Base-by-base conservation (phyloP, 2,888 invertebrate genomes). In the Unio pictorum region DNA sequence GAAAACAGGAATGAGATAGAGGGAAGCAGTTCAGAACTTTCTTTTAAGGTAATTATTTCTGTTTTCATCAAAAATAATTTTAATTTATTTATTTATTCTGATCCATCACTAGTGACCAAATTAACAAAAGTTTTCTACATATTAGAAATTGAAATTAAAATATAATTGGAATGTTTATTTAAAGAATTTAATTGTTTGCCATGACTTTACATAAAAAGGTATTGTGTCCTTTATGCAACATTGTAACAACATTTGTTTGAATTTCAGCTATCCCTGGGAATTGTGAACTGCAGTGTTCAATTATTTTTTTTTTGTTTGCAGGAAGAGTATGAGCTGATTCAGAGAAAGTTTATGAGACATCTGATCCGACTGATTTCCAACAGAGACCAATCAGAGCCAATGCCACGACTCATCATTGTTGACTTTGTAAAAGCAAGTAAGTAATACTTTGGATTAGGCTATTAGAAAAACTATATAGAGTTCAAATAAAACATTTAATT, bases 271-370 rank as follows among this genome's bases (percentile, higher is more conserved):
- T 11, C 63, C 45, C 26, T 34, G 26, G 8, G 23, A 23, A 58
- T 15, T 58, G 59, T 58, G 58, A 58, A 23, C 59, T 23, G 26
- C 15, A 18, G 18, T 23, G n/a, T 58, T 58, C 58, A 58, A 15
- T 1, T n/a, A n/a, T 18, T 58, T 8, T 58, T 58, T 45, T n/a
- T 58, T n/a, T 62, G 1, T 26, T 76, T 76, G 6, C 74, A 89
- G 87, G 89, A 89, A 68, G 81, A 87, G 66, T 84, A 81, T 67
- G 89, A 89, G 67, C 74, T 89, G 65, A 83, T 86, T 23, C 89
- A 89, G 78, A 78, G 89, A n/a, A 88, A 88, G 74, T 87, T 89
- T 74, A 86, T 89, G 79, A 77, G 89, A 18, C 86, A 87, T 73
- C 78, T 86, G 57, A 83, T 87, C 68, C 80, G 87, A 7, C 84